Evolutionary conservation across 2,113 vertebrate species (phyloP), one percentile per base, ranked within the genome.

Genomic region (Delphinus delphis): DNA sequence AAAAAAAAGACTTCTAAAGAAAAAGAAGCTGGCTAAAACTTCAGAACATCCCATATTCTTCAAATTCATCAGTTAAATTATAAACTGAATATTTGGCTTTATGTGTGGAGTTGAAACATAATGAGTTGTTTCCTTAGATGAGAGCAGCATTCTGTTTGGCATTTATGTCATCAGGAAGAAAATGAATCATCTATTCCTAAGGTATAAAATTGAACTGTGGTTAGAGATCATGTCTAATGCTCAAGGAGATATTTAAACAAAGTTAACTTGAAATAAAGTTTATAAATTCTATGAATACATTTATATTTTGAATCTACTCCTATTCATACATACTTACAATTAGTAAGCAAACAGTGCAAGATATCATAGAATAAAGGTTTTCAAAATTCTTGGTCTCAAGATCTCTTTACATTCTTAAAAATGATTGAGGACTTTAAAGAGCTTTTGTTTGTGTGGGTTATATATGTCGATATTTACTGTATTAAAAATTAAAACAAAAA

Each of bases 401-500:
- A 28, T 80, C 13, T 58, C 55, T 55, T 92, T 67, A 68, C n/a
- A 38, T 28, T 88, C 14, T 87, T 73, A 86, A 96, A 88, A 83
- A 55, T 60, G 11, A 58, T 7, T 23, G 44, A 86, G 26, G 44
- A 70, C 14, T 67, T 58, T 38, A 65, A 60, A 79, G n/a, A 93
- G 53, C 20, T 63, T 41, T 77, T 79, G 44, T 76, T 89, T 88
- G 1, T 80, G 17, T 70, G 50, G 0, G 14, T 65, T 77, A 47
- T 12, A 21, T 38, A 31, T 81, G 36, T 58, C 2, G 33, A 36
- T 76, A n/a, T 70, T 65, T 81, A 55, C 36, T 76, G 17, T 80
- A 82, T 76, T 81, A 92, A 95, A 79, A 90, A 31, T 70, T 65
- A 83, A 71, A 63, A 94, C 6, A 41, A 14, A 86, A 89, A 83